Percentiles rank a stretch among this genome's conserved stretches.
Conservation (phyloP, 2,797 vertebrate genomes). For the Taeniopygia guttata region DNA sequence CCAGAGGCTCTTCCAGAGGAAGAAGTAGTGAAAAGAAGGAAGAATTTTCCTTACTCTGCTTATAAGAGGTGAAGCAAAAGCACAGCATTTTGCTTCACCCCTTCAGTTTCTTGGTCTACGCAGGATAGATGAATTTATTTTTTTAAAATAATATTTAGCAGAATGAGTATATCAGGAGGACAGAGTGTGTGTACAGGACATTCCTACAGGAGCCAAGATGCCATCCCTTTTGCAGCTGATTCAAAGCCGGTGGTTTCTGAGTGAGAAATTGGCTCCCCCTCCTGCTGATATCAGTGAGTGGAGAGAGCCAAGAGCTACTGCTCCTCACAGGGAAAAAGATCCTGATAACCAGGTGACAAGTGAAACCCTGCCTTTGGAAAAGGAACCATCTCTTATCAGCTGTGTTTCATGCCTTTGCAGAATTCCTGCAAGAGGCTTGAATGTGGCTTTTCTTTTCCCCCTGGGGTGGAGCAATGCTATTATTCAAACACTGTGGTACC, state of each 20-base stretch:
- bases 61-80: background rate
- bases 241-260: background rate
- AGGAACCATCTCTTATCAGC: background rate
- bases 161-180: background rate
- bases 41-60: background rate
- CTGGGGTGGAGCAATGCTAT: background rate
- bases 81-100: background rate
- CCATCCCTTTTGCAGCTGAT: background rate
- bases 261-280: background rate
- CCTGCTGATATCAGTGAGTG: background rate
- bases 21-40: background rate
- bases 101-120: background rate
- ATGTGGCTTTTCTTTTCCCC: accelerated
- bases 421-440: background rate
- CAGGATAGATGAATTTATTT: background rate
- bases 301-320: background rate
- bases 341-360: background rate
- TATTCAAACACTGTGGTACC: background rate
- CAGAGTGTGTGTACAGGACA: background rate
- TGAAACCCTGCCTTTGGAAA: background rate
- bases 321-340: background rate
- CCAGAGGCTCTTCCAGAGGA: background rate
- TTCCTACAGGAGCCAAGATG: background rate
- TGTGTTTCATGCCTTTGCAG: background rate
- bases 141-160: background rate